Base-by-base conservation (phyloP, 2,888 invertebrate species). In the Agrilus cyanescens region DNA sequence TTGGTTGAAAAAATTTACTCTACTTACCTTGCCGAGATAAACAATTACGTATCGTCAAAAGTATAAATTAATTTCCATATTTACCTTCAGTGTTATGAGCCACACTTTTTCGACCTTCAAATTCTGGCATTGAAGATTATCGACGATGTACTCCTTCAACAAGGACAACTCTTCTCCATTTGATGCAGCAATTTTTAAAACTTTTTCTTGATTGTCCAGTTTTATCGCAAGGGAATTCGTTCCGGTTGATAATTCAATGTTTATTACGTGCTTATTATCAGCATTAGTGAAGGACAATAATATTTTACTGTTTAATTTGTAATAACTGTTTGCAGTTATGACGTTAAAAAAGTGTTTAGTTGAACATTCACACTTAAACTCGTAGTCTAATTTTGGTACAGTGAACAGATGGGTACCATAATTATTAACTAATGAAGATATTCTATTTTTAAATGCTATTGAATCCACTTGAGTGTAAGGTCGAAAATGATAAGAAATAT, bases 401-500 rank as follows among this genome's bases (percentile, higher is more conserved):
- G 25, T 37, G 16, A 38, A 5, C 5, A 43, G 13, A 32, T 20
- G 30, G 25, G 8, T 25, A 10, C 8, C 4, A 25, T 25, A 25
- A 25, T 25, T 25, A 25, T 25, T 6, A 1, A 25, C 8, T 25
- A 25, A 25, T 4, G 25, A 25, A 25, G 8, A 25, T 4, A 25
- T 8, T 25, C 25, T 25, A 25, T 25, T 25, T 25, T 25, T 25
- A 25, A 25, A 25, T 4, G 25, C 10, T 25, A 25, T 10, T 25
- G 25, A 25, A 1, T 25, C 10, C 10, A 10, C 25, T 25, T 2
- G 10, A 25, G 25, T 25, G 2, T 25, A 2, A 16, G 18, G 12
- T 38, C 56, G 48, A 47, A 62, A 60, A 48, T 61, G 59, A 46
- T 60, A 61, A 4, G 63, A 62, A 42, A 62, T 54, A 51, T 65